Percentiles rank a stretch among this genome's conserved stretches.
Evolutionary conservation across 2,113 vertebrate species (phyloP).

Genomic region (Passer domesticus): DNA sequence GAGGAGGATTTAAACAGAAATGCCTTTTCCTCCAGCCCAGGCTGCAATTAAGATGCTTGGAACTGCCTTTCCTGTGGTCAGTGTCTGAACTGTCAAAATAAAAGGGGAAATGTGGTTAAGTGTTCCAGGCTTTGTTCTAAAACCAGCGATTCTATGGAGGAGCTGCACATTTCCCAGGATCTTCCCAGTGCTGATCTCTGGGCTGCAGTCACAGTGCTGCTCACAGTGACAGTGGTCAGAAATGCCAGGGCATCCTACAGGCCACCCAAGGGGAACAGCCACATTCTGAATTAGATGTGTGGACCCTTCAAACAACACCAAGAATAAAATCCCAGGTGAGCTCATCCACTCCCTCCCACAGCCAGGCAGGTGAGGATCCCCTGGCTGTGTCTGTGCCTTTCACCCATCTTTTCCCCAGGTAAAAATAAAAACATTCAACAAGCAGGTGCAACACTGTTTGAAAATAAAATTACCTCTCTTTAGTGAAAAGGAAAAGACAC

Average conservation of each 20-base stretch:
- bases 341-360: neutral
- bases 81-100: neutral
- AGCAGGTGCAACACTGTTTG: neutral
- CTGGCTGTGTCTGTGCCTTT: neutral
- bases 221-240: neutral
- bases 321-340: fast-evolving
- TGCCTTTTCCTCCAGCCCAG: neutral
- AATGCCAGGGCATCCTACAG: neutral
- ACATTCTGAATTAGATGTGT: neutral
- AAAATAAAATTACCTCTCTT: neutral
- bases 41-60: neutral
- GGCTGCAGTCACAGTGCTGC: neutral
- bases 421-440: neutral
- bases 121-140: neutral
- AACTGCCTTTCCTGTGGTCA: slow-evolving; percentile 2
- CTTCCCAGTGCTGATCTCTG: neutral
- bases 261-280: neutral
- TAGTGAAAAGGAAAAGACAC: neutral
- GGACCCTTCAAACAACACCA: neutral
- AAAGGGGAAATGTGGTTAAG: neutral
- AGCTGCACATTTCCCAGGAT: neutral
- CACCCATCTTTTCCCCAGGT: neutral
- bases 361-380: neutral
- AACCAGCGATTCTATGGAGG: neutral
- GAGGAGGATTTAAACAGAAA: neutral